Evolutionary conservation across 2,797 vertebrate species (phyloP).

Genomic region (Pseudopleuronectes americanus): DNA sequence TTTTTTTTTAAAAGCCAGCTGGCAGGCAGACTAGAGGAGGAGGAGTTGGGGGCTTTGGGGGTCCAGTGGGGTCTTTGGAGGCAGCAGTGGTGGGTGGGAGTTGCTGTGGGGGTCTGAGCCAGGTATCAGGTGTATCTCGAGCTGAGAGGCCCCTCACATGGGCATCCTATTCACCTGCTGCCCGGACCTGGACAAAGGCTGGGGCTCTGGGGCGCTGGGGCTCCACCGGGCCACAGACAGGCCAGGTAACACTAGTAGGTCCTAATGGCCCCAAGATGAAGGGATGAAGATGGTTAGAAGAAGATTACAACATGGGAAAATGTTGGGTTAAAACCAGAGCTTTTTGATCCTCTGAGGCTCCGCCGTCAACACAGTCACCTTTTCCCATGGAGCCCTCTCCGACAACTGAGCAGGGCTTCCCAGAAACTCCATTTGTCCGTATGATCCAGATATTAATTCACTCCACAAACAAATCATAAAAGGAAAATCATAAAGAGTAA

Average conservation of each 20-base stretch:
- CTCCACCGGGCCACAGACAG: conserved; percentile 61
- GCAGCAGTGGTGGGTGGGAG: conserved; percentile 31
- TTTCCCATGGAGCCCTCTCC: conserved; percentile 27
- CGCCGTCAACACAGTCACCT: conserved; percentile 2
- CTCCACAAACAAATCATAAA: not conserved
- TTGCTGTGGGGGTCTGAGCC: conserved; percentile 50
- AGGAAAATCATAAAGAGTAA: not conserved
- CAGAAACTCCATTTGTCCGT: not conserved
- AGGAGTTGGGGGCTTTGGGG: conserved; percentile 47
- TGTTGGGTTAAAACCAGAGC: conserved; percentile 39
- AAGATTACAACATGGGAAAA: conserved; percentile 72
- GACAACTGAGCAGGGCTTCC: not conserved
- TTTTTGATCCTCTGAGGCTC: conserved; percentile 39
- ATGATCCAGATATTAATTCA: not conserved
- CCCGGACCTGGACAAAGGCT: conserved; percentile 65
- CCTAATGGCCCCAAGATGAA: conserved; percentile 74
- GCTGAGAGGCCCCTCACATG: conserved; percentile 70
- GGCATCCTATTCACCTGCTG: conserved; percentile 74
- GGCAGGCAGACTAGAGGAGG: conserved; percentile 55
- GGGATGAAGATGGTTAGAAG: conserved; percentile 56
- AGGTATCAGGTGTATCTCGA: conserved; percentile 76
- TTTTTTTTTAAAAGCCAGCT: conserved; percentile 48
- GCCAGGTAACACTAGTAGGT: conserved; percentile 74
- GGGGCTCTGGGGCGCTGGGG: conserved; percentile 60
- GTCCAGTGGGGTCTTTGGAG: conserved; percentile 49